Base-by-base conservation (phyloP, 2,888 invertebrate species). In the Cephalotes varians region DNA sequence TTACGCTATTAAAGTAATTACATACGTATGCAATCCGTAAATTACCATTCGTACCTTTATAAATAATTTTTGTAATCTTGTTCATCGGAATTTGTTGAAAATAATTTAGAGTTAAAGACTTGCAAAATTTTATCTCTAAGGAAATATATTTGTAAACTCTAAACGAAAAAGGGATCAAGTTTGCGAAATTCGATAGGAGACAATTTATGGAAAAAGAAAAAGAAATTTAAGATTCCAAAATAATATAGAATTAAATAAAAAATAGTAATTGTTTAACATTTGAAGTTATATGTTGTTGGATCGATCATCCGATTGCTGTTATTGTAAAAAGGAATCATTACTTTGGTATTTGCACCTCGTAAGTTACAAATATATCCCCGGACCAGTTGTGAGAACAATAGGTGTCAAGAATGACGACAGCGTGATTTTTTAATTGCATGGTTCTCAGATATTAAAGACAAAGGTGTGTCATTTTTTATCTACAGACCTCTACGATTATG, bases 311-410 rank as follows among this genome's bases (percentile, higher is more conserved):
- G 9, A 3, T 49, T 47, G 34, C 21, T 49, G 37, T 71, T 37
- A 69, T 47, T 12, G 10, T 47, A 21, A n/a, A 65, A 65, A 18
- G 1, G 5, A 49, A 49, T 67, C 31, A 69, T 49, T 69, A 12
- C 31, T 69, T 49, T 49, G 31, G 25, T 18, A 54, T 71, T 54
- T 56, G 37, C 37, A 71, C 12, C 25, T 71, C 54, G 18, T 56
- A 56, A 56, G 37, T 72, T 72, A 54, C 37, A 71, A 71, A 71
- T 54, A 37, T 71, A 71, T 25, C 37, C 18, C 15, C 51, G 25
- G 25, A 54, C 21, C 54, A 71, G 40, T 71, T 56, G 54, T 56
- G 72, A 72, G 40, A 56, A 28, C 40, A 72, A 72, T 72, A 40
- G 40, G 0, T 37, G 25, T 28, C 6, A 56, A 54, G 54, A 44